These are phyloP conservation scores for Metaphire vulgaris DNA, from an alignment of 1,140 invertebrate species.

Conservation along the genomic window DNA sequence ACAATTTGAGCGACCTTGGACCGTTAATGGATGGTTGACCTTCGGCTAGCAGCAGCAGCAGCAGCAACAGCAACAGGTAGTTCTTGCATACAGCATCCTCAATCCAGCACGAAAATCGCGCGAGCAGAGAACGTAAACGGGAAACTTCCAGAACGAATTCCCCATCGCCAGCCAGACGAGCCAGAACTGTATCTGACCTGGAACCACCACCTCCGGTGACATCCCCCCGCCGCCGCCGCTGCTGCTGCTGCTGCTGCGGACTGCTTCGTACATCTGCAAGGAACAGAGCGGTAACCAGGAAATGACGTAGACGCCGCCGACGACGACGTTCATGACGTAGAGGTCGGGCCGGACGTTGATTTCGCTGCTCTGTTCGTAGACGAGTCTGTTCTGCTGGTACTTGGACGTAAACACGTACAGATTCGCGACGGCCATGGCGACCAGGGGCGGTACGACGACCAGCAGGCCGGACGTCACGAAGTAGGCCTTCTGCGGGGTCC, in stretches of 20 bases:
- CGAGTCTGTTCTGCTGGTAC: constrained; percentile 67
- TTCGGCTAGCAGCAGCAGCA: not conserved
- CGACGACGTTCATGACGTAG: constrained; percentile 83
- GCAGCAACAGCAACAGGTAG: constrained; percentile 5
- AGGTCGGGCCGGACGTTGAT: constrained; percentile 63
- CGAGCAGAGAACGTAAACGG: constrained; percentile 78
- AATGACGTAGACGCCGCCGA: constrained; percentile 80
- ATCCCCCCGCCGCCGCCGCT: not conserved
- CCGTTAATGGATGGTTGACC: not conserved
- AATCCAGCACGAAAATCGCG: constrained; percentile 81
- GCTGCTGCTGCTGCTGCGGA: not conserved
- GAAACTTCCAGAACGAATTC: constrained; percentile 88
- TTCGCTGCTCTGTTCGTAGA: constrained; percentile 51
- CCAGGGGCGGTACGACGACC: constrained; percentile 81
- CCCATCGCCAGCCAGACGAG: constrained; percentile 87
- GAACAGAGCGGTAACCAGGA: constrained; percentile 86
- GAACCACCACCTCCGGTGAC: constrained; percentile 59
- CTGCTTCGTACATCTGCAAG: constrained; percentile 60
- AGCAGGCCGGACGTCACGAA: constrained; percentile 80
- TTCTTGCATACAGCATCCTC: constrained; percentile 64
- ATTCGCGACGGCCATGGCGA: constrained; percentile 88
- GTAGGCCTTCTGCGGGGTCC: constrained; percentile 88
- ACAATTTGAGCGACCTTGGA: no score
- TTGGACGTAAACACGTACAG: constrained; percentile 80
- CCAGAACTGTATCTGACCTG: constrained; percentile 74